phyloP scores from a whole-genome alignment of 2,888 invertebrate genomes.

The Yponomeuta cagnagella region DNA sequence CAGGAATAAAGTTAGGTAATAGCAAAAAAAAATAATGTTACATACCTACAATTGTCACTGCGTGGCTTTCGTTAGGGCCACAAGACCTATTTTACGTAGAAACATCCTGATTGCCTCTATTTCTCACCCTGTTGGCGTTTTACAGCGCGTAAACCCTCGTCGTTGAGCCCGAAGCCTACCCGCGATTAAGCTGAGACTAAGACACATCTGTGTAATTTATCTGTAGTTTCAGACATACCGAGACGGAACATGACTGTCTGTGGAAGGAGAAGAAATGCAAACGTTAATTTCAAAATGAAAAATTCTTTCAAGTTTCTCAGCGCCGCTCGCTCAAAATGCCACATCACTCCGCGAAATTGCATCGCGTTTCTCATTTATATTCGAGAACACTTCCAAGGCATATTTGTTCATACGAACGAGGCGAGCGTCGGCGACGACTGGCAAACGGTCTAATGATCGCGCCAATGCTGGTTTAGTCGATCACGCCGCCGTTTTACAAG shows the following conservation, averaged over 20 bases:
- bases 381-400: slow-evolving; percentile 46
- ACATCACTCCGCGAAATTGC: slow-evolving; percentile 59
- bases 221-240: slow-evolving; percentile 4
- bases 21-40: not conserved
- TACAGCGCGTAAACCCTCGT: slow-evolving; percentile 1
- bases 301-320: slow-evolving; percentile 40
- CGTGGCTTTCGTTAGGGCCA: not conserved
- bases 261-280: slow-evolving; percentile 2
- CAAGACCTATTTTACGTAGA: not conserved
- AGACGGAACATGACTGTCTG: not conserved
- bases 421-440: slow-evolving; percentile 5
- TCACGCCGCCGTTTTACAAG: not conserved
- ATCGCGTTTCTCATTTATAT: slow-evolving; percentile 58
- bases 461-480: not conserved
- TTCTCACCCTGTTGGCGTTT: slow-evolving; percentile 1
- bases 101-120: not conserved
- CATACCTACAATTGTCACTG: too few species aligned
- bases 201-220: slow-evolving; percentile 8
- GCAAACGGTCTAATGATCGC: slow-evolving; percentile 9
- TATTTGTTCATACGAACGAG: slow-evolving; percentile 44
- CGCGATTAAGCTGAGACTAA: not conserved
- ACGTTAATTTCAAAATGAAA: slow-evolving; percentile 51
- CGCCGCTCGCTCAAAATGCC: slow-evolving; percentile 47
- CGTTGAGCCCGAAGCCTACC: slow-evolving; percentile 2
- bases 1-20: not conserved